Conservation (phyloP, 1,140 invertebrate species). For the Anthonomus grandis region DNA sequence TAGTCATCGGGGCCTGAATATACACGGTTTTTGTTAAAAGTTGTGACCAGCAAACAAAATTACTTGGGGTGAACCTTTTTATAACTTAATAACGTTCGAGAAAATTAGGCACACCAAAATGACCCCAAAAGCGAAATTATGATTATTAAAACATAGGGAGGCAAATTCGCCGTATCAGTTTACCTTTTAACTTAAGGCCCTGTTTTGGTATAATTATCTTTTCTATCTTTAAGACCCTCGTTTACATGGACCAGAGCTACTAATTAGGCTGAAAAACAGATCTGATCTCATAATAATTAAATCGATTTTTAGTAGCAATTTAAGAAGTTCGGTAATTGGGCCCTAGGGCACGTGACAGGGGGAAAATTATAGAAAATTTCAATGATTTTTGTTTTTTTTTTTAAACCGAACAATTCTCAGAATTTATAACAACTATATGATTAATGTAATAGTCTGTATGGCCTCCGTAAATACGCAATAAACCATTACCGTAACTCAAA, state of each 20-base stretch:
- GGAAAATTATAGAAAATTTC: too few relatives aligned
- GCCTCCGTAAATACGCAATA: slow-evolving; percentile 11
- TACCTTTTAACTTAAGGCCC: not conserved
- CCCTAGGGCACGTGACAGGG: not conserved
- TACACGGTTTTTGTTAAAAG: too few relatives aligned
- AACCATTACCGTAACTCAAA: slow-evolving; percentile 19
- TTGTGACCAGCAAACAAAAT: too few relatives aligned
- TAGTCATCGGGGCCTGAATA: too few relatives aligned
- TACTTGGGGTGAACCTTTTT: too few relatives aligned
- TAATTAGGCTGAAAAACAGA: not conserved
- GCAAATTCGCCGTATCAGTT: not conserved
- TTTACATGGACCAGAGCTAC: not conserved
- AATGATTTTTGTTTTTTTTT: too few relatives aligned
- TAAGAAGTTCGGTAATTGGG: not conserved
- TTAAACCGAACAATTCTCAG: too few relatives aligned
- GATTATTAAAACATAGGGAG: too few relatives aligned
- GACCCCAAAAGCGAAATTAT: too few relatives aligned
- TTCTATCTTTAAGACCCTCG: not conserved
- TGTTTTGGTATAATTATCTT: not conserved
- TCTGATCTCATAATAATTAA: not conserved
- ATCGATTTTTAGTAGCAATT: not conserved
- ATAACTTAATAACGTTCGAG: too few relatives aligned
- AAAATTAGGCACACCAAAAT: too few relatives aligned
- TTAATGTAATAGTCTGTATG: slow-evolving; percentile 4
- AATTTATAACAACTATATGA: too few relatives aligned